Conservation (phyloP, 1,140 invertebrate genomes). For the Steinernema feltiae region DNA sequence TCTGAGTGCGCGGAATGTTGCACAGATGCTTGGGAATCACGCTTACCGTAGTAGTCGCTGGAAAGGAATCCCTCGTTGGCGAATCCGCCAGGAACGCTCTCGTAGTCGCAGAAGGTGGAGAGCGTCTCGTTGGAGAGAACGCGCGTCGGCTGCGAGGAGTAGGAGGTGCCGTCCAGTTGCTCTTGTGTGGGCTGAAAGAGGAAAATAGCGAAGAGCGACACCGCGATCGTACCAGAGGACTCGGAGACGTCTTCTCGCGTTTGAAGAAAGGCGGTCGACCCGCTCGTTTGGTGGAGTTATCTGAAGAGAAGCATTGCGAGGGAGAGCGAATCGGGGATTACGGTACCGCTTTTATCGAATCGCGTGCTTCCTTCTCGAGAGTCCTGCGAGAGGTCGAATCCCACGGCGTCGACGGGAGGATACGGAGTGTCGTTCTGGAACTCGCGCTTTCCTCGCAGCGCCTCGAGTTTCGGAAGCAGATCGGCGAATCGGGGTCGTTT, state of each 20-base stretch:
- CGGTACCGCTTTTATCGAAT: conserved; percentile 3
- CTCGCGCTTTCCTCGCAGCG: background rate
- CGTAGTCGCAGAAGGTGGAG: background rate
- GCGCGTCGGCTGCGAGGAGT: background rate
- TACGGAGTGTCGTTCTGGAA: conserved; percentile 9
- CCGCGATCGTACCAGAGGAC: background rate
- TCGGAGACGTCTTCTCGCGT: background rate
- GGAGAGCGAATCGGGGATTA: no score
- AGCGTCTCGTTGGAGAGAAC: conserved; percentile 7
- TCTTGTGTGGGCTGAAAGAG: conserved; percentile 3
- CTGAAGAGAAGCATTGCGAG: no score
- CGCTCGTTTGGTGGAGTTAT: background rate
- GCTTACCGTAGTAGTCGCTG: background rate
- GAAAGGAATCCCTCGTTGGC: background rate
- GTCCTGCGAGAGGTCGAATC: background rate
- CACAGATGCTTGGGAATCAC: background rate
- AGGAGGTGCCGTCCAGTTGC: background rate
- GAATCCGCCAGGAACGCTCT: background rate
- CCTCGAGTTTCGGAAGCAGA: background rate
- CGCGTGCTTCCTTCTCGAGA: background rate
- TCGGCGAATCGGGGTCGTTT: background rate
- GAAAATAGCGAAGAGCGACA: background rate
- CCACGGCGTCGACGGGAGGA: background rate
- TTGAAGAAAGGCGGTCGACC: background rate
- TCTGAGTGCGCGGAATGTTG: background rate